phyloP scores from a whole-genome alignment of 2,113 vertebrate genomes.

The Neodontobutis hainanensis region DNA sequence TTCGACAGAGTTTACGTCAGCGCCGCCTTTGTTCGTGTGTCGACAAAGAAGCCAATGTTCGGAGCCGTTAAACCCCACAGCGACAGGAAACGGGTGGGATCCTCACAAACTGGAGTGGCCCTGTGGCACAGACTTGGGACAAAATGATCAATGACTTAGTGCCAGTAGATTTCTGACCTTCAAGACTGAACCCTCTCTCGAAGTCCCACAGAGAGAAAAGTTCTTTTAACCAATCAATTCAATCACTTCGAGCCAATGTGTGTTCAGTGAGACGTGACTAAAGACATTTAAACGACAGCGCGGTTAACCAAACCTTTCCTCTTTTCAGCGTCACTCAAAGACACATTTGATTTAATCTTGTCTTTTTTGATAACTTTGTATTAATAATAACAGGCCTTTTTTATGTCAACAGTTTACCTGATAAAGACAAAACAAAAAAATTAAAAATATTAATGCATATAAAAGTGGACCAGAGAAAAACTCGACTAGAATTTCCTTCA shows the following conservation, averaged over 20 bases:
- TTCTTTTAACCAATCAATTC: not conserved
- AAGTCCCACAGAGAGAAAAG: not conserved
- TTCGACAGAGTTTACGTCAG: slow-evolving; percentile 61
- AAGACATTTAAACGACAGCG: not conserved
- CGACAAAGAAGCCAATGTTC: slow-evolving; percentile 78
- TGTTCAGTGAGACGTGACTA: not conserved
- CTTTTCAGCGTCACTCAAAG: no score
- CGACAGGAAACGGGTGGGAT: slow-evolving; percentile 6
- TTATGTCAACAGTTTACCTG: no score
- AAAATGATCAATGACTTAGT: not conserved
- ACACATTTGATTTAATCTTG: no score
- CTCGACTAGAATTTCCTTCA: no score
- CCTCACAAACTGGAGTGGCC: not conserved
- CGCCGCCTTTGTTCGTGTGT: slow-evolving; percentile 68
- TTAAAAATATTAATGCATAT: no score
- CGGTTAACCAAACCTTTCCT: no score
- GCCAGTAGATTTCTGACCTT: not conserved
- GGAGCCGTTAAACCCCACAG: slow-evolving; percentile 1
- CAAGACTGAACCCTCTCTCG: not conserved
- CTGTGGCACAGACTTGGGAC: not conserved
- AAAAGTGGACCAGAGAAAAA: no score
- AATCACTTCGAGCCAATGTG: not conserved
- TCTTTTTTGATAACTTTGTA: no score
- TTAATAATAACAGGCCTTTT: no score
- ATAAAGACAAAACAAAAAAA: no score